These are phyloP conservation scores for Pocillopora grandis DNA, from an alignment of 92 coral and sea anemone genomes.

Conservation along the genomic window DNA sequence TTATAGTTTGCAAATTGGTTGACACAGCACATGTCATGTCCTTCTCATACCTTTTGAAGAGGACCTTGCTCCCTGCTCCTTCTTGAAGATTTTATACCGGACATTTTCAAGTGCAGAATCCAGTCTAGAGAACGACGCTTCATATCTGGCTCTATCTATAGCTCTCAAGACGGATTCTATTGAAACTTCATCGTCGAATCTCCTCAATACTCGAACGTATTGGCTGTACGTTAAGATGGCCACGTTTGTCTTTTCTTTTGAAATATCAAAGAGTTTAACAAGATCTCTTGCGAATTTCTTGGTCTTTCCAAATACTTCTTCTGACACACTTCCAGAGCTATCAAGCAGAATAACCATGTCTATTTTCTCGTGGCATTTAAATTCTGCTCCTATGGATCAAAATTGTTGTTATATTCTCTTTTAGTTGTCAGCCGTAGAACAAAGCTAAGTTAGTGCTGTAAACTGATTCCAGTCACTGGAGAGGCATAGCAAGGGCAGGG, in stretches of 20 bases:
- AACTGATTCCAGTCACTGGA: too few relatives aligned
- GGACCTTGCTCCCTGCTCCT: slow-evolving; percentile 12
- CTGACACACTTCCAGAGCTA: slow-evolving; percentile 26
- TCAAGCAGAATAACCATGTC: slow-evolving; percentile 28
- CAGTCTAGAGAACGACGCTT: slow-evolving; percentile 23
- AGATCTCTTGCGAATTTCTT: slow-evolving; percentile 28
- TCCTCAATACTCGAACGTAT: slow-evolving; percentile 2
- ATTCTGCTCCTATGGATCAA: slow-evolving; percentile 14
- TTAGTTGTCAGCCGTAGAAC: not conserved
- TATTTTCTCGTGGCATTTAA: slow-evolving; percentile 13
- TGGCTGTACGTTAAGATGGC: slow-evolving; percentile 27
- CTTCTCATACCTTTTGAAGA: not conserved
- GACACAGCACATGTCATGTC: too few relatives aligned
- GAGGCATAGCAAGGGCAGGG: too few relatives aligned
- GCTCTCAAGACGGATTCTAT: slow-evolving; percentile 9
- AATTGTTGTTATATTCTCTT: not conserved
- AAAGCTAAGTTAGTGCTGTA: too few relatives aligned
- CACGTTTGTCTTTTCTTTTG: slow-evolving; percentile 30
- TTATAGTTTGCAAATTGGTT: too few relatives aligned
- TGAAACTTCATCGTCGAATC: slow-evolving; percentile 1
- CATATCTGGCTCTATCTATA: slow-evolving; percentile 2
- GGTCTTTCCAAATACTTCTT: not conserved
- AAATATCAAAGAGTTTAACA: slow-evolving; percentile 23
- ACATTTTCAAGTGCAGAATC: not conserved
- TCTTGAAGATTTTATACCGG: not conserved